These are phyloP conservation scores for Ctenopoma kingsleyae DNA, from an alignment of 2,797 vertebrate genomes.

Conservation along the genomic window DNA sequence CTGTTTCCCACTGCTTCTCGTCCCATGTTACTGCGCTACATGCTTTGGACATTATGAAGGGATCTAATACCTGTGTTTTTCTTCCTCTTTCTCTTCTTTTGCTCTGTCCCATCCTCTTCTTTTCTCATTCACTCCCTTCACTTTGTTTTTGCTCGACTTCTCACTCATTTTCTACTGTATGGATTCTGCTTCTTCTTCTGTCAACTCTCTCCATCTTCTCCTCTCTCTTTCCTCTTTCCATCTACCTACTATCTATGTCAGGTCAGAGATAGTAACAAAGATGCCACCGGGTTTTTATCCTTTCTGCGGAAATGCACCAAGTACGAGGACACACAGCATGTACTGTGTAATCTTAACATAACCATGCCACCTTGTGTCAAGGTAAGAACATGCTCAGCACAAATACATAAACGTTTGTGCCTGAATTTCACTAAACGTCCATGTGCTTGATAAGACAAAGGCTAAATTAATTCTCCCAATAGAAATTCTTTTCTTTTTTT, in stretches of 20 bases:
- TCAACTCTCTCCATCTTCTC: constrained; percentile 6
- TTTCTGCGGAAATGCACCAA: constrained; percentile 97
- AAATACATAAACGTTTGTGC: constrained; percentile 10
- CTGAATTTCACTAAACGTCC: constrained; percentile 1
- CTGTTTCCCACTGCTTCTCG: constrained; percentile 77
- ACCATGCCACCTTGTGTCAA: constrained; percentile 94
- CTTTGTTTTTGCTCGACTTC: background rate
- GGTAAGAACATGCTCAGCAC: constrained; percentile 77
- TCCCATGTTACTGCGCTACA: constrained; percentile 79
- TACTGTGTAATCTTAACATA: constrained; percentile 96
- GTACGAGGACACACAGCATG: constrained; percentile 94
- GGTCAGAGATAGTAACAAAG: constrained; percentile 95
- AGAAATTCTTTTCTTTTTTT: background rate
- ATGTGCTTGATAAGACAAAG: constrained; percentile 15
- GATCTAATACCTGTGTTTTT: constrained; percentile 70
- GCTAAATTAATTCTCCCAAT: background rate
- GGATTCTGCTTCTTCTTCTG: background rate
- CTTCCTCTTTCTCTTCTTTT: constrained; percentile 19
- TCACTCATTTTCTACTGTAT: background rate
- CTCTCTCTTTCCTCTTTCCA: constrained; percentile 4
- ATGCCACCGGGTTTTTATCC: constrained; percentile 91
- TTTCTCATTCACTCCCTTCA: constrained; percentile 3
- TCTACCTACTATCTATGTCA: constrained; percentile 63
- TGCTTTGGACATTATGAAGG: constrained; percentile 47
- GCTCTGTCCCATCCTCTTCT: constrained; percentile 31